Evolutionary conservation across 2,888 invertebrate species (phyloP), one percentile per base, ranked within the genome.

Genomic region (Amiota communis): DNA sequence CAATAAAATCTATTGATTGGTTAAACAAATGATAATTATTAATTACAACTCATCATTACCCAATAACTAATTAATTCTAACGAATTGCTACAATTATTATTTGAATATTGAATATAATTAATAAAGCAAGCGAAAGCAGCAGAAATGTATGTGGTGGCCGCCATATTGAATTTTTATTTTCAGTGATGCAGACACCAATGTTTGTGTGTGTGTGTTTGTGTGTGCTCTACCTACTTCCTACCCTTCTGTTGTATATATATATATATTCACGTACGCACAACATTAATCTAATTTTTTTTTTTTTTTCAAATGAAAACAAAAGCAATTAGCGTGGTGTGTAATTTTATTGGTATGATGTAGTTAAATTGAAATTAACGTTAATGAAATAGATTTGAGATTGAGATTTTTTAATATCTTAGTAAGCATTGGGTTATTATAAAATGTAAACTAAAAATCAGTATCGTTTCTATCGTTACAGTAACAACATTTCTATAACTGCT

Each of bases 121-220:
- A 0, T 36, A 36, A 36, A 36, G 36, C 36, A 36, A 36, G 23
- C 23, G 23, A 23, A 23, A 23, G 23, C 53, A 57, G 15, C 15
- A 59, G n/a, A 76, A 78, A 77, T 79, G 75, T 78, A 79, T 59
- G 17, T 59, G 9, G 11, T 15, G 68, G 64, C 36, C 64, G 64
- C 64, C 64, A 64, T 64, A 36, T 64, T 64, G 64, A 36, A 64
- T 64, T 64, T 77, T 78, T 76, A 74, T 79, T 2, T 3, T 23
- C 23, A 23, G 23, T 75, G 51, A 53, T 23, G 36, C 61, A 69
- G 72, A 71, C 36, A 36, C 6, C 36, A 36, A 2, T 6, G 36
- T 6, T 2, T 6, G 2, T 80, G 69, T 6, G 36, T 6, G 36
- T 6, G 2, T 80, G 69, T n/a, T n/a, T 6, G 36, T 6, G 36